Base-by-base conservation (phyloP, 2,113 vertebrate genomes). In the Sminthopsis crassicaudata region DNA sequence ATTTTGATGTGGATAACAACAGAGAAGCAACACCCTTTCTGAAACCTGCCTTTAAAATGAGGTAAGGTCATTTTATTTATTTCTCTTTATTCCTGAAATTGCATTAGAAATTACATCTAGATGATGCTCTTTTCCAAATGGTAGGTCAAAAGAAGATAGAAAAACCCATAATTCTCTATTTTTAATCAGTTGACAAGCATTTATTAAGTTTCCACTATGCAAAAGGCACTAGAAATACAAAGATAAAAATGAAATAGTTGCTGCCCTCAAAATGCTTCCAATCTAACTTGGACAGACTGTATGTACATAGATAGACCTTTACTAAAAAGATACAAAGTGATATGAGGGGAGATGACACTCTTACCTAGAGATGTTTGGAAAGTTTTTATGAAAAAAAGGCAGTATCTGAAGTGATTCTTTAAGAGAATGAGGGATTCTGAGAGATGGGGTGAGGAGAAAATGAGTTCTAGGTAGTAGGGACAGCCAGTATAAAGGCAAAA, bases 41-140 rank as follows among this genome's bases (percentile, higher is more conserved):
- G 67, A 42, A 84, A 42, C 36, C 90, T 48, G 6, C 23, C 53
- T 88, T 91, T 48, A 16, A 16, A 92, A 94, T 0, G 12, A 48
- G 10, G 16, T 76, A 76, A 48, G 2, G 92, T 92, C 19, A 24
- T 8, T 24, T 92, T 89, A 57, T 67, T 24, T 14, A 57, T 67
- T 24, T 14, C 7, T 93, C 19, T 96, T 9, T 26, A 6, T 50
- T 91, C n/a, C 6, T 97, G 90, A 50, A 50, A 50, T 50, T 50
- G 50, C 50, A 48, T 50, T 7, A 50, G 16, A 97, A 97, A 46
- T 90, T 95, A 93, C 51, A 96, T 91, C 27, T 9, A 51, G 52
- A 97, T 92, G 22, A 42, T 84, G 95, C 30, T 27, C 53, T 60
- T 76, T 94, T 97, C 91, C 93, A 97, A 92, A 0, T 51, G 46